Evolutionary conservation across 2,888 invertebrate species (phyloP).

Genomic region (Tuta absoluta): DNA sequence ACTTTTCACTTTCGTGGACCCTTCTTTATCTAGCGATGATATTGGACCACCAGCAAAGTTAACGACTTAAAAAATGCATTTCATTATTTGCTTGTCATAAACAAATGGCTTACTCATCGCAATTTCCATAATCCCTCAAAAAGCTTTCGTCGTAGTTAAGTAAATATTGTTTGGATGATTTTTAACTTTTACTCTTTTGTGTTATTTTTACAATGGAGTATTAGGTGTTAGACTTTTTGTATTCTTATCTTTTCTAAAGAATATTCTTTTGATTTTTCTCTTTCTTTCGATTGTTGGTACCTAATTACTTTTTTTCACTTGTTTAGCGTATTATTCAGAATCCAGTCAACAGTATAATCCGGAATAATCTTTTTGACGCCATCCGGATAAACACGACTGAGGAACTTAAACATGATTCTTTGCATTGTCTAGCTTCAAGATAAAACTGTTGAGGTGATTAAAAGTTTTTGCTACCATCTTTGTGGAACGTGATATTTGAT

Average conservation of each 20-base stretch:
- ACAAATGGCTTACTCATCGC: conserved; percentile 53
- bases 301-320: conserved; percentile 6
- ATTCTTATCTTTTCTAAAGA: conserved; percentile 18
- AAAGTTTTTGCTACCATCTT: not conserved
- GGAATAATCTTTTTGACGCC: conserved; percentile 24
- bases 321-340: not conserved
- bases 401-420: conserved; percentile 6
- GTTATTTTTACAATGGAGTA: conserved; percentile 34
- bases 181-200: conserved; percentile 38
- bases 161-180: conserved; percentile 33
- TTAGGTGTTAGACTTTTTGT: conserved; percentile 24
- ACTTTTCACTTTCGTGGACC: conserved; percentile 40
- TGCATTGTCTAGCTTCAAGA: not conserved
- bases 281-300: conserved; percentile 4
- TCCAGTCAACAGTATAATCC: not conserved
- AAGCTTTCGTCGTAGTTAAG: conserved; percentile 37
- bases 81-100: conserved; percentile 57
- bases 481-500: not conserved
- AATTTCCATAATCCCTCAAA: conserved; percentile 50
- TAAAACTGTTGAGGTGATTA: conserved; percentile 2
- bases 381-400: conserved; percentile 12
- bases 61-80: conserved; percentile 48
- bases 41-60: conserved; percentile 52
- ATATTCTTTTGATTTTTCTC: not conserved
- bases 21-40: conserved; percentile 32